Base-by-base conservation (phyloP, 1,140 invertebrate species). In the Drusus annulatus region DNA sequence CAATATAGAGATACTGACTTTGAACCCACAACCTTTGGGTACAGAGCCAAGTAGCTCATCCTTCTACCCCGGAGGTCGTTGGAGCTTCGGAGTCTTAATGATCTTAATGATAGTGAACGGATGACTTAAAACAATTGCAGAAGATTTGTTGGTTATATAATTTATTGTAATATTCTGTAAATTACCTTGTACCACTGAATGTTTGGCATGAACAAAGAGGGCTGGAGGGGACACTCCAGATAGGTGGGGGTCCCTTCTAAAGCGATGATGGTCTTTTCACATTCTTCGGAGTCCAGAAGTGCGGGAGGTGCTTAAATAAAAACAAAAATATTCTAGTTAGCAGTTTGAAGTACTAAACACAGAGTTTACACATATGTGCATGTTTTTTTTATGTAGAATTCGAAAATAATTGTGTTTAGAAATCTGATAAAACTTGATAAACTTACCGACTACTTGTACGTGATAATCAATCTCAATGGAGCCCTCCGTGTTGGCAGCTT, bases 161-260 rank as follows among this genome's bases (percentile, higher is more conserved):
- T 4, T 54, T n/a, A n/a, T 10, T 15, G 52, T 54, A 7, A 78
- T 45, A 45, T 45, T 45, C 0, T 45, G 8, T 13, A 45, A 58
- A 10, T 71, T 86, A 90, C 89, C 88, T 89, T 89, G 83, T 89
- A 89, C 89, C 88, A 90, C 86, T 87, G 87, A 65, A 90, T 84
- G 16, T 74, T 80, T 23, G 78, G 78, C 23, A 78, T 15, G 3
- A 77, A 54, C 5, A 45, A 2, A 62, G 82, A 80, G 8, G 83
- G 68, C 6, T 76, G 81, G 8, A 88, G 56, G 2, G 89, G 89
- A 78, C 89, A 89, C 1, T 86, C 82, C 23, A 89, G 45, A 21
- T 78, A 78, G 0, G 81, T 84, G 16, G 76, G 73, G 1, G 76
- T 73, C n/a, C 88, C 87, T 81, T 89, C 88, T 8, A 87, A 56